Conservation (phyloP, 2,113 vertebrate species). For the Archocentrus centrarchus region DNA sequence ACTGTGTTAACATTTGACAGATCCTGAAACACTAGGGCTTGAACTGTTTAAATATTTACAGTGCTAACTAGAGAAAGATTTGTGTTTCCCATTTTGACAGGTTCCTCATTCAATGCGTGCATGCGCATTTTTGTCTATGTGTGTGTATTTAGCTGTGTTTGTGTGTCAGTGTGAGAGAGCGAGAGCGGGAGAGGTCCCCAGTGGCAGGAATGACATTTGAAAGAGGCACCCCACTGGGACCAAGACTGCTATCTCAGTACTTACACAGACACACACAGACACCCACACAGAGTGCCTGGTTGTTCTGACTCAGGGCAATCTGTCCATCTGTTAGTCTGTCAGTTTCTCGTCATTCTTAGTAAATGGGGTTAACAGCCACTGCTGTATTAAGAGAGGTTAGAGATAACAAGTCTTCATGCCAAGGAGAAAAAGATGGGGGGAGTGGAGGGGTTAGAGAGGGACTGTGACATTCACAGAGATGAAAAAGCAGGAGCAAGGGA, state of each 20-base stretch:
- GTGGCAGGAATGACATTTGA: conserved; percentile 58
- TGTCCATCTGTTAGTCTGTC: conserved; percentile 68
- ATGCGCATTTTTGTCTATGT: background rate
- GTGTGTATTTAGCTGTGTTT: conserved; percentile 7
- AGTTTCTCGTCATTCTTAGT: conserved; percentile 52
- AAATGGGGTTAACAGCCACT: conserved; percentile 73
- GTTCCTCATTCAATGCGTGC: background rate
- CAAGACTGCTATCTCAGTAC: conserved; percentile 32
- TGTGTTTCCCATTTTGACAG: background rate
- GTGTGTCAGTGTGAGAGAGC: background rate
- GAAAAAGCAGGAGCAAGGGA: conserved; percentile 19
- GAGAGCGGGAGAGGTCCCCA: background rate
- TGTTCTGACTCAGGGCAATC: conserved; percentile 46
- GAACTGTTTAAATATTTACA: conserved; percentile 8
- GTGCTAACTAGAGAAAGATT: background rate
- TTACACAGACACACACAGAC: conserved; percentile 15
- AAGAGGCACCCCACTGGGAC: conserved; percentile 55
- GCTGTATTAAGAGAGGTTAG: conserved; percentile 57
- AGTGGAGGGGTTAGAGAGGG: background rate
- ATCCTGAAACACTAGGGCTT: background rate
- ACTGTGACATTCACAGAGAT: background rate
- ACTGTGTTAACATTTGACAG: background rate
- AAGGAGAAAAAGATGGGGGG: conserved; percentile 4
- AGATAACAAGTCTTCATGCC: conserved; percentile 57
- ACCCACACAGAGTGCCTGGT: conserved; percentile 25